Percentiles rank a stretch among this genome's conserved stretches.
phyloP scores from a whole-genome alignment of 2,797 vertebrate species.

The Aulostomus chinensis region DNA sequence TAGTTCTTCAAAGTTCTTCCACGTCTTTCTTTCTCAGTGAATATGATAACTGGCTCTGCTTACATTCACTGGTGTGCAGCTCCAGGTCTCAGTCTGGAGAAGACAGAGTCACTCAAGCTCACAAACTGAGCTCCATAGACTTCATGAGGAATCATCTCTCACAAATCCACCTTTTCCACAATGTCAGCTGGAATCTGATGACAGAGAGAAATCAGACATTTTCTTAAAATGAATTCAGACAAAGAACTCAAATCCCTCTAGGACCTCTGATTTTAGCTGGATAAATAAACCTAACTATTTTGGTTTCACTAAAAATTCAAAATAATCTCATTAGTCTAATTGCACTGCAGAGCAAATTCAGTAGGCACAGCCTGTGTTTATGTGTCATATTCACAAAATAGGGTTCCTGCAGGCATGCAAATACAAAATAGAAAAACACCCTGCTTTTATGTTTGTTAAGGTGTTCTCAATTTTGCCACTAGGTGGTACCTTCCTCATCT shows the following conservation, averaged over 20 bases:
- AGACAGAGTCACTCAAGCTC: slow-evolving; percentile 86
- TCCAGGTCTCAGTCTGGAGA: slow-evolving; percentile 85
- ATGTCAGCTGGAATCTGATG: slow-evolving; percentile 83
- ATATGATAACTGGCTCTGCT: slow-evolving; percentile 10
- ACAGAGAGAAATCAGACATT: slow-evolving; percentile 37
- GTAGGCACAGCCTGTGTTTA: slow-evolving; percentile 15
- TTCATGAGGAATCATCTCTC: slow-evolving; percentile 99
- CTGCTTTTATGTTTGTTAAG: slow-evolving; percentile 11
- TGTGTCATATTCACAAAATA: slow-evolving; percentile 16
- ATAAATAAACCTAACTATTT: slow-evolving; percentile 9
- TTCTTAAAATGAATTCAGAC: too few relatives aligned
- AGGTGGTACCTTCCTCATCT: slow-evolving; percentile 37
- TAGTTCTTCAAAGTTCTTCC: slow-evolving; percentile 18
- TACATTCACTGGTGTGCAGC: slow-evolving; percentile 81
- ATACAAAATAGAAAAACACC: not conserved
- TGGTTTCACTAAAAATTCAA: not conserved
- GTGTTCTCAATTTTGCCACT: slow-evolving; percentile 41
- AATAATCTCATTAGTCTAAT: slow-evolving; percentile 10
- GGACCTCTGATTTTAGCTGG: not conserved
- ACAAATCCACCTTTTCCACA: slow-evolving; percentile 70
- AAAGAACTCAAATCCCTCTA: not conserved
- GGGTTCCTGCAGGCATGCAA: slow-evolving; percentile 10
- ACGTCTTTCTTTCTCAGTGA: slow-evolving; percentile 11
- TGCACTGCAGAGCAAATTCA: slow-evolving; percentile 7
- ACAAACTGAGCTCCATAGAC: slow-evolving; percentile 86